Conservation (phyloP, 2,888 invertebrate species). For the Limnephilus rhombicus region DNA sequence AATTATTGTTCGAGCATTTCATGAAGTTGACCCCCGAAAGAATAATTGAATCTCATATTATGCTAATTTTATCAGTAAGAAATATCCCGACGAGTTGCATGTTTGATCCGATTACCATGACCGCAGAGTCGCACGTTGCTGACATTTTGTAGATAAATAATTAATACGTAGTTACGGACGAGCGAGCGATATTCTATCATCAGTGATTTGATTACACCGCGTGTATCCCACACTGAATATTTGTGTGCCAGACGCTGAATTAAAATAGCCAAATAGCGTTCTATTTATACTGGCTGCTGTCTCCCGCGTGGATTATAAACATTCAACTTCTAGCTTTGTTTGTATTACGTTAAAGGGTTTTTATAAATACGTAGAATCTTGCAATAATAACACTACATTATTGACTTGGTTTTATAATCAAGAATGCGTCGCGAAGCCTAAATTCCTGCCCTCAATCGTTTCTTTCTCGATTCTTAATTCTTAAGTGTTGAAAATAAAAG, state of each 20-base stretch:
- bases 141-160: neutral
- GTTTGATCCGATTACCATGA: neutral
- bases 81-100: neutral
- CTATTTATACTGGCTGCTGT: neutral
- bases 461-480: neutral
- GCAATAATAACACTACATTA: neutral
- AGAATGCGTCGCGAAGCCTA: neutral
- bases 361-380: neutral
- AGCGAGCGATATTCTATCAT: neutral
- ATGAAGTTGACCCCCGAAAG: neutral
- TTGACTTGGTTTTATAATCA: neutral
- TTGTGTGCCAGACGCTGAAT: constrained; percentile 8
- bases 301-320: constrained; percentile 13
- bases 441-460: neutral
- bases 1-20: neutral
- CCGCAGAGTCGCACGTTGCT: neutral
- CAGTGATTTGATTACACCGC: neutral
- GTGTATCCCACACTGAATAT: neutral
- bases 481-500: neutral
- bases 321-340: neutral
- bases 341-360: neutral
- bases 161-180: neutral
- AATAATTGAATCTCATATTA: neutral
- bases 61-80: neutral
- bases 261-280: neutral